phyloP scores from a whole-genome alignment of 2,797 vertebrate genomes.

The Lagorchestes hirsutus region DNA sequence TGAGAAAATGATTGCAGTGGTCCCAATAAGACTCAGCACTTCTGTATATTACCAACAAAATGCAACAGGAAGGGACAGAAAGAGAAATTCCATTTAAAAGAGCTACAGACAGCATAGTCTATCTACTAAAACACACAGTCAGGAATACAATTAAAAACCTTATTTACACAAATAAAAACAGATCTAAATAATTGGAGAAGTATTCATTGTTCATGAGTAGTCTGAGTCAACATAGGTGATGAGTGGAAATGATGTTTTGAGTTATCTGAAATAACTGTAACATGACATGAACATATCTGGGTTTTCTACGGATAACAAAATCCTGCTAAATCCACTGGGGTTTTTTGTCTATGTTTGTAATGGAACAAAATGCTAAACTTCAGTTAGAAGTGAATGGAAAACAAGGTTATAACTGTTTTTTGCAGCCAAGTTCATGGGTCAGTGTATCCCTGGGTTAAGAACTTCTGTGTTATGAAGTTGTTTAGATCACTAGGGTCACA shows the following conservation, averaged over 20 bases:
- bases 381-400: neutral
- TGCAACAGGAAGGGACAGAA: neutral
- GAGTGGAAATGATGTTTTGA: neutral
- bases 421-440: neutral
- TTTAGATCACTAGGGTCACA: neutral
- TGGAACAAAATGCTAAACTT: neutral
- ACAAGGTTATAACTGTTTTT: neutral
- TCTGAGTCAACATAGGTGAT: neutral
- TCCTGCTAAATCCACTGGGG: neutral
- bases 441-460: neutral
- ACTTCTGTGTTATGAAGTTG: neutral
- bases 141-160: neutral
- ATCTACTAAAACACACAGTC: neutral
- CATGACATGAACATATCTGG: neutral
- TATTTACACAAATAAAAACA: neutral
- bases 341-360: neutral
- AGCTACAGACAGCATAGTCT: neutral
- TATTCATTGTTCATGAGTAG: neutral
- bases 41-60: neutral
- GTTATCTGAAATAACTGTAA: neutral
- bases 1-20: neutral
- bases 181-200: neutral
- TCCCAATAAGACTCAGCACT: neutral
- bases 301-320: neutral
- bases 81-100: neutral